Conservation (phyloP, 1,140 invertebrate genomes). For the Drosophila bifasciata region DNA sequence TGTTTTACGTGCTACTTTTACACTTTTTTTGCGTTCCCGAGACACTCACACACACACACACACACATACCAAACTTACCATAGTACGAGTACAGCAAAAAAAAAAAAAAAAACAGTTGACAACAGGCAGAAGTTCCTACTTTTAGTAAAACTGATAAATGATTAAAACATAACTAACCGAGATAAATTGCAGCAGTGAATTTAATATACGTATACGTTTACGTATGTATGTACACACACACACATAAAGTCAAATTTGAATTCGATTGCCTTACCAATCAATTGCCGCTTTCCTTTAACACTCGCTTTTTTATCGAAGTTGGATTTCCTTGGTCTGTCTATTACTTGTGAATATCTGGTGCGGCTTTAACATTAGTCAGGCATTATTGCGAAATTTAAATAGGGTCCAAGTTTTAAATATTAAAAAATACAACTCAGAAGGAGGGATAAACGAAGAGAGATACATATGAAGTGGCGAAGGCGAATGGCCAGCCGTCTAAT, state of each 20-base stretch:
- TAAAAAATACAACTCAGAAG: conserved; percentile 54
- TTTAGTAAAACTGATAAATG: conserved; percentile 71
- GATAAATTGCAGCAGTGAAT: conserved; percentile 72
- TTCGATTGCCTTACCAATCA: conserved; percentile 26
- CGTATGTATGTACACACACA: conserved; percentile 28
- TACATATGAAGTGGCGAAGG: conserved; percentile 29
- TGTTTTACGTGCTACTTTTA: conserved; percentile 60
- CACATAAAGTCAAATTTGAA: conserved; percentile 19
- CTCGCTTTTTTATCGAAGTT: conserved; percentile 38
- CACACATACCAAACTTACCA: conserved; percentile 18
- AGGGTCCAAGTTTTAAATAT: conserved; percentile 80
- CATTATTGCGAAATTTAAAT: conserved; percentile 78
- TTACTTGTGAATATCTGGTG: conserved; percentile 62
- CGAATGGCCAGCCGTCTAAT: conserved; percentile 27
- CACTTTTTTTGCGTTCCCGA: conserved; percentile 46
- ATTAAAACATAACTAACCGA: conserved; percentile 43
- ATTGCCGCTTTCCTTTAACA: conserved; percentile 28
- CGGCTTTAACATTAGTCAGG: conserved; percentile 59
- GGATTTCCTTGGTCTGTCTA: conserved; percentile 49
- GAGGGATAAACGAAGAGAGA: conserved; percentile 32
- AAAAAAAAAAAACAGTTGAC: conserved; percentile 36
- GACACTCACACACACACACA: conserved; percentile 44
- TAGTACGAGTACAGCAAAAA: conserved; percentile 32
- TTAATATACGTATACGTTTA: no score
- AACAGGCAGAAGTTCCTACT: conserved; percentile 79